These are phyloP conservation scores for Beris morrisii DNA, from an alignment of 2,888 invertebrate species.

Conservation along the genomic window DNA sequence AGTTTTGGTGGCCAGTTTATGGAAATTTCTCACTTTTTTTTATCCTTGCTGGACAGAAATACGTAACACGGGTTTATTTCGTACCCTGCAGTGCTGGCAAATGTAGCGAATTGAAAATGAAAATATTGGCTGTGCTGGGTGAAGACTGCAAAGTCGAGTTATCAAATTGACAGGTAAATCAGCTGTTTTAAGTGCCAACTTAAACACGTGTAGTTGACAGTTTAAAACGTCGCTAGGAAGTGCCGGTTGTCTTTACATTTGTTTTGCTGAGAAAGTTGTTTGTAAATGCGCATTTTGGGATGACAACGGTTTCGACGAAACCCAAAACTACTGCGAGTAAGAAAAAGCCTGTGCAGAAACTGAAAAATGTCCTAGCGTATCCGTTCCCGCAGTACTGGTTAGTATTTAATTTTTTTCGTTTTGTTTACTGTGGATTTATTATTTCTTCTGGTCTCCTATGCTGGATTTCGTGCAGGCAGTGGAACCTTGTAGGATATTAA, in stretches of 20 bases:
- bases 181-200: neutral
- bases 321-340: neutral
- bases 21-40: neutral
- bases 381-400: constrained; percentile 29
- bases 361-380: constrained; percentile 22
- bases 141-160: no score
- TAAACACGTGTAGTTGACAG: constrained; percentile 24
- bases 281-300: neutral
- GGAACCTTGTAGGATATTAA: no score
- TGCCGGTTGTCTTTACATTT: neutral
- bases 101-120: neutral
- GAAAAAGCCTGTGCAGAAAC: constrained; percentile 10
- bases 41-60: neutral
- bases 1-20: neutral
- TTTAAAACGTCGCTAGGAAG: neutral
- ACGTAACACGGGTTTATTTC: constrained; percentile 18
- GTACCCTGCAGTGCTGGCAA: neutral
- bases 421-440: no score
- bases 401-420: constrained; percentile 3
- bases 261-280: no score
- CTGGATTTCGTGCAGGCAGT: no score
- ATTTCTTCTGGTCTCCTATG: no score
- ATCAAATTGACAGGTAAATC: no score
- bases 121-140: no score
- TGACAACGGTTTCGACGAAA: constrained; percentile 10